phyloP scores from a whole-genome alignment of 2,888 invertebrate genomes.

The Sinodicranocentrus sp. region DNA sequence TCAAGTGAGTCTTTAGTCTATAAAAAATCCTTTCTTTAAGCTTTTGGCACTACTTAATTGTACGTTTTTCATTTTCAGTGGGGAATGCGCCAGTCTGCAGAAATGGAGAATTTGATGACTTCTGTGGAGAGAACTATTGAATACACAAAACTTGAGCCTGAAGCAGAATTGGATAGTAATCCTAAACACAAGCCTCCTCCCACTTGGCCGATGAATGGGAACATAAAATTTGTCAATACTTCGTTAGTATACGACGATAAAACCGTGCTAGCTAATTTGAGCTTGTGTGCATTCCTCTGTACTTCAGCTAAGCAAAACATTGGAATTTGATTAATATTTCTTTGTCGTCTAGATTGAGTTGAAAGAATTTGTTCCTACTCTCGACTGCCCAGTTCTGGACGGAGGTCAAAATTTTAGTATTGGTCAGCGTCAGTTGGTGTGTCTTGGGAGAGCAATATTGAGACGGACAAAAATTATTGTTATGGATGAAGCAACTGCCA shows the following conservation, averaged over 20 bases:
- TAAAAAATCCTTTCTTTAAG: not conserved
- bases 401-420: conserved; percentile 87
- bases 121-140: conserved; percentile 72
- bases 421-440: conserved; percentile 72
- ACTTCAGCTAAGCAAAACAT: conserved; percentile 77
- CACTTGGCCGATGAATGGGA: not conserved
- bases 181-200: conserved; percentile 19
- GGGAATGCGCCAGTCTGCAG: conserved; percentile 66
- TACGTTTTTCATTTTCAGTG: not conserved
- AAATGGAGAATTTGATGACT: conserved; percentile 74
- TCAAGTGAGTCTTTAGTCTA: conserved; percentile 4
- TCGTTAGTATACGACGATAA: conserved; percentile 1
- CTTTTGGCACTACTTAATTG: not conserved
- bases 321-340: not conserved
- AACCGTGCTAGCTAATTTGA: not conserved
- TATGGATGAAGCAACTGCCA: conserved; percentile 75
- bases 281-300: not conserved
- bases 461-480: conserved; percentile 70
- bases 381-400: conserved; percentile 86
- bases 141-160: conserved; percentile 70
- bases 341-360: conserved; percentile 83
- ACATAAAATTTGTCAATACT: not conserved
- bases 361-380: conserved; percentile 84
- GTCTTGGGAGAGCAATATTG: conserved; percentile 72
- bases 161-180: conserved; percentile 60